Base-by-base conservation (phyloP, 35 echinoderm and acorn worm genomes). In the Patiria miniata region DNA sequence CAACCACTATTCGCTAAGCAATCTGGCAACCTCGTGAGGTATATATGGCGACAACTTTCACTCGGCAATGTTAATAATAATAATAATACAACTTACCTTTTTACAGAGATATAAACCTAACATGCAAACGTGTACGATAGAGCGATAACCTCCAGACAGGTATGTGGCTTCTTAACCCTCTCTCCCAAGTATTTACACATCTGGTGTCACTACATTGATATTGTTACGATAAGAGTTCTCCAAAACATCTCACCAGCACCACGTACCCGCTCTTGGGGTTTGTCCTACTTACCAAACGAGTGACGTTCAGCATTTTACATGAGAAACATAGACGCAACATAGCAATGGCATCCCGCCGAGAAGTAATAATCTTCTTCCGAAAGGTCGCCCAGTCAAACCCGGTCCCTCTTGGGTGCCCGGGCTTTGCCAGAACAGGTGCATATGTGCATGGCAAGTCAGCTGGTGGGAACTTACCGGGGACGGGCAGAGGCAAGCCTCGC, bases 391-490 rank as follows among this genome's bases (percentile, higher is more conserved):
- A 73, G 65, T 73, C 14, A 9, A 73, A 21, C 58, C 18, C 18
- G 34, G 26, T 73, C 65, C 26, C 65, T 32, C 65, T 36, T 32
- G 65, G 65, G 65, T 30, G 65, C 65, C 26, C 19, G 58, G 18
- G 18, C 28, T 55, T 73, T 73, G 42, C 42, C 42, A n/a, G n/a
- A 47, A 47, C 42, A 47, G 42, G 42, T 47, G 42, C 42, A 73
- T 14, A 23, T 26, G 65, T 14, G 29, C 65, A 4, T 73, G 10
- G 12, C 7, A 22, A 61, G 58, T 22, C 34, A 73, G 65, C 26
- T n/a, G 52, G 8, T 32, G 9, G n/a, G 33, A 73, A 73, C 65
- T 73, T 73, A 73, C 65, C 65, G 34, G 65, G 65, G 65, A 73
- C 65, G 21, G 65, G 65, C 29, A 73, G 65, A 26, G 65, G 65